phyloP scores from a whole-genome alignment of 2,888 invertebrate species.

The Eumacrocentrus americanus region DNA sequence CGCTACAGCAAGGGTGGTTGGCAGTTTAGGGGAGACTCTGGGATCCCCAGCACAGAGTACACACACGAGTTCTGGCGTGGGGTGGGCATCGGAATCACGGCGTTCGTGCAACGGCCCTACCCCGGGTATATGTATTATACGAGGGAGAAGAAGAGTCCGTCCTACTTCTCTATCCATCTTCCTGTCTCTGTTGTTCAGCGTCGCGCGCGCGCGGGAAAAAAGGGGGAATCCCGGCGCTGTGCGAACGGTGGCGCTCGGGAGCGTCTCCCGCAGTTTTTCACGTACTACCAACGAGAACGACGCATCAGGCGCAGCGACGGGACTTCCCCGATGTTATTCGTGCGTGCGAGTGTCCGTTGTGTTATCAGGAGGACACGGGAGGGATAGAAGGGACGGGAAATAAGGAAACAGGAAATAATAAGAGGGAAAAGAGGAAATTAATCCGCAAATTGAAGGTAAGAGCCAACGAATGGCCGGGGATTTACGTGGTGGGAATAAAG shows the following conservation, averaged over 20 bases:
- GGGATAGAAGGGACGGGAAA: neutral
- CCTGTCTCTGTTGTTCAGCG: neutral
- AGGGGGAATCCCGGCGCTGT: conserved; percentile 4
- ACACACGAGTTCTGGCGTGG: neutral
- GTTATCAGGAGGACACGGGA: no score
- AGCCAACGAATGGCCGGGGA: neutral
- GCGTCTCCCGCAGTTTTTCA: conserved; percentile 29
- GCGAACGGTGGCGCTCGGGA: conserved; percentile 16
- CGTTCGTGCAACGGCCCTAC: conserved; percentile 4
- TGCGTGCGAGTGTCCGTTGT: neutral
- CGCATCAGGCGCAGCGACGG: neutral
- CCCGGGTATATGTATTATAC: conserved; percentile 1
- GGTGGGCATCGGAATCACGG: conserved; percentile 12
- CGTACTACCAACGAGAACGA: conserved; percentile 19
- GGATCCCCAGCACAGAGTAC: neutral
- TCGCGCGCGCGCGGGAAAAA: conserved; percentile 22
- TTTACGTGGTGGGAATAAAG: neutral
- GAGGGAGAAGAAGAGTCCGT: conserved; percentile 3
- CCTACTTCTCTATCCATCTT: conserved; percentile 8
- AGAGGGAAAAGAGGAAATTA: conserved; percentile 17
- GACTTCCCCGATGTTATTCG: neutral
- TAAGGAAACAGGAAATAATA: neutral
- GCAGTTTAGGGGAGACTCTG: conserved; percentile 7
- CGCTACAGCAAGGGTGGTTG: neutral
- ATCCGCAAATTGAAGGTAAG: conserved; percentile 8